phyloP scores from a whole-genome alignment of 2,797 vertebrate species.

The Cyclopterus lumpus region DNA sequence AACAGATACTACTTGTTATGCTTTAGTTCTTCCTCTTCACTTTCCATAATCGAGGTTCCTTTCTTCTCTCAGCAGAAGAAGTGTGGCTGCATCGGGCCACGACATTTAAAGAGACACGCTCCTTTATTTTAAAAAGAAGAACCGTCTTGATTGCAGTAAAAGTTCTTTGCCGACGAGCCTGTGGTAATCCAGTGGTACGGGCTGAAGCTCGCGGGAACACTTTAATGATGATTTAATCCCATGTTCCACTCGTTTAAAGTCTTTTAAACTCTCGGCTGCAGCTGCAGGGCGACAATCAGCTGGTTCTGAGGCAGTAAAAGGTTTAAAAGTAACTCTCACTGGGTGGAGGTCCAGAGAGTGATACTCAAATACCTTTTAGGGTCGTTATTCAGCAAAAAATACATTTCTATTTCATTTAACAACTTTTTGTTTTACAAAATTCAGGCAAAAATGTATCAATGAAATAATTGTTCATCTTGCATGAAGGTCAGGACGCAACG shows the following conservation, averaged over 20 bases:
- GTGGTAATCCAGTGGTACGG: background rate
- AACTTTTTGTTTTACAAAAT: too few relatives aligned
- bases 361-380: background rate
- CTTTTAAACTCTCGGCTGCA: background rate
- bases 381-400: background rate
- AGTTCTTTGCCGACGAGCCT: background rate
- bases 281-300: constrained; percentile 33
- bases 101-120: too few relatives aligned
- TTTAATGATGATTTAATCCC: too few relatives aligned
- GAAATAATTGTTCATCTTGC: background rate
- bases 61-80: background rate
- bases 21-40: too few relatives aligned
- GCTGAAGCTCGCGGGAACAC: too few relatives aligned
- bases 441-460: too few relatives aligned
- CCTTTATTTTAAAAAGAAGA: too few relatives aligned
- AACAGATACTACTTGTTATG: too few relatives aligned
- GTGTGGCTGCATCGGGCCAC: background rate
- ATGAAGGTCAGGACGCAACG: background rate
- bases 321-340: background rate
- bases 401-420: background rate
- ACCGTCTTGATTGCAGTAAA: too few relatives aligned
- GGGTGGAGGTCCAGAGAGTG: too few relatives aligned
- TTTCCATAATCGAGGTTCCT: too few relatives aligned
- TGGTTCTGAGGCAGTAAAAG: background rate
- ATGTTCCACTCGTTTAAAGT: background rate